Evolutionary conservation across 2,797 vertebrate genomes (phyloP).

Genomic region (Neosilurus mollespiculum): DNA sequence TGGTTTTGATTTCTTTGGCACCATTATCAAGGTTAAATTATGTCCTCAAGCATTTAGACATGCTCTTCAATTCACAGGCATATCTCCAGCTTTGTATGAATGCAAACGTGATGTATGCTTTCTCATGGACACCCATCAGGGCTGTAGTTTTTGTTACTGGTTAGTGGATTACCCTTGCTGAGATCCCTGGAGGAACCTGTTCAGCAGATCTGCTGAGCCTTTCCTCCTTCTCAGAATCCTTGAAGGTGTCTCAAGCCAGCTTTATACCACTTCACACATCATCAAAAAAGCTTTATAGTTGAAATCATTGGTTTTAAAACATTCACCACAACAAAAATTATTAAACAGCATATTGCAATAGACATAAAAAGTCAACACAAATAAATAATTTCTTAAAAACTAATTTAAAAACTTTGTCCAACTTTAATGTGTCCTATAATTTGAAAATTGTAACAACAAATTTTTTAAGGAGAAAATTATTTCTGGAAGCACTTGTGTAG

Average conservation of each 20-base stretch:
- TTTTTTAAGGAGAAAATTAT: too few relatives aligned
- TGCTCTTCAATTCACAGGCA: slow-evolving; percentile 23
- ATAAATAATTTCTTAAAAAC: too few relatives aligned
- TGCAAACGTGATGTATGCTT: slow-evolving; percentile 15
- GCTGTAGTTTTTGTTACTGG: slow-evolving; percentile 8
- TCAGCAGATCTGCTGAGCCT: slow-evolving; percentile 1
- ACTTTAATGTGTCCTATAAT: too few relatives aligned
- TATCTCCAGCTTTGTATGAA: slow-evolving; percentile 26
- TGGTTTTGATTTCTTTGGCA: slow-evolving; percentile 13
- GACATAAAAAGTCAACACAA: too few relatives aligned
- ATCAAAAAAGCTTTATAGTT: neutral
- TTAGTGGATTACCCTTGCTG: slow-evolving; percentile 41
- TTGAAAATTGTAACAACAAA: too few relatives aligned
- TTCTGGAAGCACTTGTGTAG: too few relatives aligned
- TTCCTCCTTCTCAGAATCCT: slow-evolving; percentile 1
- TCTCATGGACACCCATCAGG: neutral
- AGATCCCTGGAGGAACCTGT: slow-evolving; percentile 36
- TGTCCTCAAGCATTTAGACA: slow-evolving; percentile 27
- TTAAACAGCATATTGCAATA: too few relatives aligned
- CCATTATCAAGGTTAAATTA: slow-evolving; percentile 32
- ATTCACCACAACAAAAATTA: too few relatives aligned
- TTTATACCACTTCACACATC: neutral
- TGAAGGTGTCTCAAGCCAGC: neutral
- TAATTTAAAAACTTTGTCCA: too few relatives aligned
- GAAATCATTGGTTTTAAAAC: too few relatives aligned